phyloP scores from a whole-genome alignment of 2,888 invertebrate genomes.

The Chirona hameri region DNA sequence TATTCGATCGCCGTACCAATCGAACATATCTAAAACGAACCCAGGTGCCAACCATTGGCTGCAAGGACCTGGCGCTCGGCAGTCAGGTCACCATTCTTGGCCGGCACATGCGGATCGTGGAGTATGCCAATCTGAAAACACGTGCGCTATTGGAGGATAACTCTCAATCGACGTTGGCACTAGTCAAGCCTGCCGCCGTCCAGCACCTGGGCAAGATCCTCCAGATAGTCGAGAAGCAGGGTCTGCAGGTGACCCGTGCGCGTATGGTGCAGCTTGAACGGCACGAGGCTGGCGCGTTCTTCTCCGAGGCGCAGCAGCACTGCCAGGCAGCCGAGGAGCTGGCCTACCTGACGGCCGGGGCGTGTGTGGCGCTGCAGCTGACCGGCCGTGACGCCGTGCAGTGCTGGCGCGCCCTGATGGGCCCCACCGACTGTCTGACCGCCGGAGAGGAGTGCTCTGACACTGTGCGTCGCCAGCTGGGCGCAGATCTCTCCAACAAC shows the following conservation, averaged over 20 bases:
- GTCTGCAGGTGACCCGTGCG: not conserved
- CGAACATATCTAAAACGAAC: not conserved
- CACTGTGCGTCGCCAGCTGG: slow-evolving; percentile 63
- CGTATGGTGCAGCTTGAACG: slow-evolving; percentile 24
- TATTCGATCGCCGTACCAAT: not conserved
- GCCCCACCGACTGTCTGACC: slow-evolving; percentile 59
- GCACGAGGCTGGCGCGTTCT: not conserved
- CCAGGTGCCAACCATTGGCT: not conserved
- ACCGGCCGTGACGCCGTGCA: slow-evolving; percentile 66
- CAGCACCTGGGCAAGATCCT: not conserved
- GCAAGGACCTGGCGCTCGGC: not conserved
- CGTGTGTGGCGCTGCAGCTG: slow-evolving; percentile 68
- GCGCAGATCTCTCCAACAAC: slow-evolving; percentile 51
- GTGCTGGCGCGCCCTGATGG: slow-evolving; percentile 58
- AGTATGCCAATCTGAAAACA: not conserved
- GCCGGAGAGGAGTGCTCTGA: slow-evolving; percentile 56
- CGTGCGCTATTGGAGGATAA: not conserved
- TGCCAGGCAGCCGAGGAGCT: slow-evolving; percentile 43
- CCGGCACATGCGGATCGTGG: not conserved
- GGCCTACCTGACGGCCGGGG: slow-evolving; percentile 63
- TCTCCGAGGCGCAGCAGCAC: slow-evolving; percentile 3
- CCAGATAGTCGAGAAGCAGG: not conserved
- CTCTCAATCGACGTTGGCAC: not conserved
- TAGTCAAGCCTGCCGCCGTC: slow-evolving; percentile 1
- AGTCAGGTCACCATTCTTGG: not conserved